A percentile compares a stretch with the other conserved stretches of the same genome.
Evolutionary conservation across 2,888 invertebrate species (phyloP).

Genomic region (Cylloceria caligata): DNA sequence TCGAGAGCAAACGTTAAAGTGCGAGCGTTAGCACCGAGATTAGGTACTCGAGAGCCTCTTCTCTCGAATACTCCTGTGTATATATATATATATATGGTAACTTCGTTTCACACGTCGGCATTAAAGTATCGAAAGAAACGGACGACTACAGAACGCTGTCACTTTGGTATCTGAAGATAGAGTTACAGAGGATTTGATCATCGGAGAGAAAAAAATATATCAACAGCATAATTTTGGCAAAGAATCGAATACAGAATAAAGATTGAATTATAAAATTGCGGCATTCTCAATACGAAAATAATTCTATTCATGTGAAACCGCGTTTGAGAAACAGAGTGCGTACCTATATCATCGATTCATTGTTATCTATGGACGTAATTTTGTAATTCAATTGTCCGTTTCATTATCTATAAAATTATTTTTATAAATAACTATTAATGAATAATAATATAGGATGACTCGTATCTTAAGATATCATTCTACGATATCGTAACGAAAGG

Average conservation of each 20-base stretch:
- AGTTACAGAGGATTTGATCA: not conserved
- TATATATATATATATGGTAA: too few relatives aligned
- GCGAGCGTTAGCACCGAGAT: conserved; percentile 63
- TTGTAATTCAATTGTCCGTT: not conserved
- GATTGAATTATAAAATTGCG: too few relatives aligned
- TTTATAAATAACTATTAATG: not conserved
- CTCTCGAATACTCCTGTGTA: conserved; percentile 32
- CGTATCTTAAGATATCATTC: not conserved
- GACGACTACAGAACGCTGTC: not conserved
- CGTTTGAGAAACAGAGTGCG: too few relatives aligned
- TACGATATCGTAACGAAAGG: not conserved
- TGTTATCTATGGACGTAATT: not conserved
- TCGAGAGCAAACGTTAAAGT: conserved; percentile 51
- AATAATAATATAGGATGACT: not conserved
- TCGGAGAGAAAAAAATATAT: not conserved
- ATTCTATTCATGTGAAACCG: too few relatives aligned
- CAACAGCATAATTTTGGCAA: too few relatives aligned
- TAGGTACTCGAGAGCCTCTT: conserved; percentile 56
- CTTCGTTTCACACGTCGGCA: conserved; percentile 15
- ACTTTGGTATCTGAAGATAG: not conserved
- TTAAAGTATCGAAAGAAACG: conserved; percentile 17
- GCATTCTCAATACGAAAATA: too few relatives aligned
- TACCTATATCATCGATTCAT: too few relatives aligned
- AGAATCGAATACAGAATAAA: too few relatives aligned
- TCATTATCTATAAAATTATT: not conserved